Percentiles rank a stretch among this genome's conserved stretches.
Conservation (phyloP, 1,140 invertebrate species). For the Polyergus mexicanus region DNA sequence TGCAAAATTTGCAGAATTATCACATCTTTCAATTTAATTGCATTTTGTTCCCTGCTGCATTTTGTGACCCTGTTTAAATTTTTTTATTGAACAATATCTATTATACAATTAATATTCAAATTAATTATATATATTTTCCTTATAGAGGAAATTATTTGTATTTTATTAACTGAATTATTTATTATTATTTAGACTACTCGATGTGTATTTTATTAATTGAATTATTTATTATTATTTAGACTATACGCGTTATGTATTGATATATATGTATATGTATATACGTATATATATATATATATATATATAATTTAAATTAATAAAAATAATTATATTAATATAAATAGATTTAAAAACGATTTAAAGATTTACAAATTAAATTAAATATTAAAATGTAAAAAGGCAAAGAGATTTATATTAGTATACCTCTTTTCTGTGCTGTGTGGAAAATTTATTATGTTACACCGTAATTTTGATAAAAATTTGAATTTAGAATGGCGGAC, state of each 20-base stretch:
- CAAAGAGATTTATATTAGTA: background rate
- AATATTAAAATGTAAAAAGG: background rate
- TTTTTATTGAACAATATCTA: background rate
- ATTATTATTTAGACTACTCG: too few relatives aligned
- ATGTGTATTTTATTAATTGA: too few relatives aligned
- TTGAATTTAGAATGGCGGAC: background rate
- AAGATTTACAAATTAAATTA: too few relatives aligned
- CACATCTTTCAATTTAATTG: background rate
- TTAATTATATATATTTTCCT: background rate
- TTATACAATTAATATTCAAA: background rate
- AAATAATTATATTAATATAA: too few relatives aligned
- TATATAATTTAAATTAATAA: too few relatives aligned
- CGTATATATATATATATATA: too few relatives aligned
- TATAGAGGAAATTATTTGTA: too few relatives aligned
- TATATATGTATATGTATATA: too few relatives aligned
- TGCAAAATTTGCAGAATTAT: background rate
- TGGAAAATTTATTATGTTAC: conserved; percentile 3
- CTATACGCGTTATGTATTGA: too few relatives aligned
- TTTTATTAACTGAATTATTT: too few relatives aligned
- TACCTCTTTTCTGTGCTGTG: background rate
- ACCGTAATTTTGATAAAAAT: conserved; percentile 1
- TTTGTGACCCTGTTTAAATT: background rate
- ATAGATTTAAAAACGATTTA: too few relatives aligned
- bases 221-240: too few relatives aligned
- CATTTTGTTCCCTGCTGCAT: background rate